Evolutionary conservation across 2,888 invertebrate species (phyloP).

Genomic region (Crematogaster levior): DNA sequence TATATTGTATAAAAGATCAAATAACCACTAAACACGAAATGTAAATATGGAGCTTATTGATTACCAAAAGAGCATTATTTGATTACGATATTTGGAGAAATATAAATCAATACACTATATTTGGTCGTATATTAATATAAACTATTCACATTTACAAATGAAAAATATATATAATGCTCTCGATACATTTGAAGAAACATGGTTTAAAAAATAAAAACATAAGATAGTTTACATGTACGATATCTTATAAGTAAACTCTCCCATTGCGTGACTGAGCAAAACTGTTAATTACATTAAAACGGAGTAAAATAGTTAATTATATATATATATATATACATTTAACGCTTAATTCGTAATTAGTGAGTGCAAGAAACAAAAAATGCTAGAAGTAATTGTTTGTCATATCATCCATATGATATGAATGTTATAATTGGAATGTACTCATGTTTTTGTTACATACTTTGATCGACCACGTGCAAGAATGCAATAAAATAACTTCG

Average conservation of each 20-base stretch:
- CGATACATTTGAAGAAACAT: neutral
- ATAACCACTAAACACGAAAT: neutral
- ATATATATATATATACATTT: no score
- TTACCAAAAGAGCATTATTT: neutral
- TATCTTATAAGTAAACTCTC: no score
- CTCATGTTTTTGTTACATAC: neutral
- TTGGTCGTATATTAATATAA: neutral
- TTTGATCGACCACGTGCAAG: neutral
- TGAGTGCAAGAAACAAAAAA: neutral
- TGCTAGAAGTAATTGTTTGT: neutral
- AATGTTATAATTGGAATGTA: neutral
- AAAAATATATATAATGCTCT: neutral
- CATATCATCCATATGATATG: neutral
- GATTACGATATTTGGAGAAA: neutral
- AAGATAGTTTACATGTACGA: no score
- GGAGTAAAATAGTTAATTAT: neutral
- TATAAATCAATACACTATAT: neutral
- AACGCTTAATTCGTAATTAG: neutral
- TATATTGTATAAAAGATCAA: neutral
- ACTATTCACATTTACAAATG: neutral
- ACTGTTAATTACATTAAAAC: no score
- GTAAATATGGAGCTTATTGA: neutral
- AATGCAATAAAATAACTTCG: conserved; percentile 15
- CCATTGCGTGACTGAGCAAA: no score
- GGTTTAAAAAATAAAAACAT: neutral